These are phyloP conservation scores for Branchipolynoe longqiensis DNA, from an alignment of 2,888 invertebrate species.

Conservation along the genomic window DNA sequence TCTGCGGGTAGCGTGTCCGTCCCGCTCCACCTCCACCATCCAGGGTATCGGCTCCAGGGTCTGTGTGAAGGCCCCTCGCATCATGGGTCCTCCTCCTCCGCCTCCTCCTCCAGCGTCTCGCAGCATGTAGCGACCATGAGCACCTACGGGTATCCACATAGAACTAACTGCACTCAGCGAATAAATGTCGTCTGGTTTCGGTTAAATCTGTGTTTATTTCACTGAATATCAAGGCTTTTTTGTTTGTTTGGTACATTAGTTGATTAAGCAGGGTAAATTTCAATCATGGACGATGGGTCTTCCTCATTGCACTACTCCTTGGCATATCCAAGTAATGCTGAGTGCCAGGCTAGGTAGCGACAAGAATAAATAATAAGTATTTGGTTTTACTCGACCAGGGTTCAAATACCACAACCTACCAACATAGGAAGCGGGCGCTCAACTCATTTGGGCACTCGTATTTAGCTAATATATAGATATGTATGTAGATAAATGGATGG, in stretches of 20 bases:
- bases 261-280: too few relatives aligned
- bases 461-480: background rate
- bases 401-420: too few relatives aligned
- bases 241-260: background rate
- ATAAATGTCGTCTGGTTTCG: too few relatives aligned
- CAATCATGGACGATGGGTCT: too few relatives aligned
- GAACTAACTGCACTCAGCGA: too few relatives aligned
- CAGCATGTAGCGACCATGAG: slow-evolving; percentile 76
- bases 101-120: slow-evolving; percentile 46
- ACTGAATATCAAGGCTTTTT: background rate
- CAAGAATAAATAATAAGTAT: too few relatives aligned
- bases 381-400: too few relatives aligned
- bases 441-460: background rate
- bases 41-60: slow-evolving; percentile 77
- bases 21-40: slow-evolving; percentile 78
- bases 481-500: background rate
- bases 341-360: too few relatives aligned
- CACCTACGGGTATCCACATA: slow-evolving; percentile 71
- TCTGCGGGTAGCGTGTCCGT: slow-evolving; percentile 78
- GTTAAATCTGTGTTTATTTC: background rate
- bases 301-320: too few relatives aligned
- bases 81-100: slow-evolving; percentile 3
- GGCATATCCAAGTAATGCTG: too few relatives aligned
- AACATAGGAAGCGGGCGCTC: too few relatives aligned
- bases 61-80: slow-evolving; percentile 72